Percentiles rank a stretch among this genome's conserved stretches.
Conservation (phyloP, 2,113 vertebrate genomes). For the Galeopterus variegatus region DNA sequence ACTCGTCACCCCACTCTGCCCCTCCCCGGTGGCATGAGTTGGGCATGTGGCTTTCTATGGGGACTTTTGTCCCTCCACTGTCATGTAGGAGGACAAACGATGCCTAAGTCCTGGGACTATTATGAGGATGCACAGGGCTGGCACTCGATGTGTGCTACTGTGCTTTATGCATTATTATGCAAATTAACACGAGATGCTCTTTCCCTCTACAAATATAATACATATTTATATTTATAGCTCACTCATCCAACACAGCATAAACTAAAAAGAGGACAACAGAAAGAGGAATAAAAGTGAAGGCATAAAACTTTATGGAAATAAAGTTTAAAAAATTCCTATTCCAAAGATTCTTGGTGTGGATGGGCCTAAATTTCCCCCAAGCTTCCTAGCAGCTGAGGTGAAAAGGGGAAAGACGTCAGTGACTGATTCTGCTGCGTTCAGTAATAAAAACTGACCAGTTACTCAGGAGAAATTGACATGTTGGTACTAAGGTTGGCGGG, state of each 20-base stretch:
- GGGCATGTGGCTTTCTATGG: background rate
- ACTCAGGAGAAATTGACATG: background rate
- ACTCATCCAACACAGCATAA: background rate
- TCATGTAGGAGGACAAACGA: background rate
- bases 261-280: background rate
- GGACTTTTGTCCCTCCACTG: background rate
- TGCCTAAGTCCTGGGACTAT: background rate
- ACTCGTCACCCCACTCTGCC: too few relatives aligned
- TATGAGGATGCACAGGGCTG: too few relatives aligned
- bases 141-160: background rate
- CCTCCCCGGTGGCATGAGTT: rapidly evolving
- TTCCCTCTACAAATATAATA: background rate
- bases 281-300: background rate
- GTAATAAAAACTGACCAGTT: background rate
- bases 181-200: background rate
- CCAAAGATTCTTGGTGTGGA: background rate
- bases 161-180: background rate
- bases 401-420: background rate
- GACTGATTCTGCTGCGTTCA: too few relatives aligned
- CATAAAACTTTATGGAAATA: background rate
- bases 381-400: background rate
- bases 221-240: background rate
- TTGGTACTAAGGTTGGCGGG: background rate
- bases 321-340: background rate
- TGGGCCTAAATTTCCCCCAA: background rate